Base-by-base conservation (phyloP, 2,888 invertebrate genomes). In the Hemicrepidius hirtus region DNA sequence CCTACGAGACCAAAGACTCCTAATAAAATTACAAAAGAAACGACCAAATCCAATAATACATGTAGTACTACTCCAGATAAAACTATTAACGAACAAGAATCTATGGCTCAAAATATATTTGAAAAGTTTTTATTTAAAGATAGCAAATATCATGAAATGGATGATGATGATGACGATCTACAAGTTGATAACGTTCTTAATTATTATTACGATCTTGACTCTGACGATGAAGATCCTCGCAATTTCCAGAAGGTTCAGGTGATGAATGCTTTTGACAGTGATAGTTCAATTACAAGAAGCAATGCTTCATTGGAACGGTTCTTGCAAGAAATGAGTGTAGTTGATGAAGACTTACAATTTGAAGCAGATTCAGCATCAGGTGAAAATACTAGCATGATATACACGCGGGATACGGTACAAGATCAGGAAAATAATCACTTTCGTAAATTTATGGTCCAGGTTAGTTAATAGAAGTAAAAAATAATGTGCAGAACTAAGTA, bases 291-390 rank as follows among this genome's bases (percentile, higher is more conserved):
- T 16, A 18, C 50, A 12, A 18, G 12, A 24, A 28, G 35, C 28
- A 83, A 83, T 67, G 76, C 79, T 20, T 85, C 85, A 16, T 76
- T 85, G 53, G 80, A 81, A 65, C 78, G 83, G 62, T 84, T 82
- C 73, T 82, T 85, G 81, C 81, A 83, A 71, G 82, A 82, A 73
- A 74, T 85, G 13, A 35, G 44, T 41, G 20, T 7, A 53, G 24
- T 24, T 3, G 66, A 66, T 9, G 66, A 57, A 1, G 41, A 55
- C 18, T 12, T 28, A n/a, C 28, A 16, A 7, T 20, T 13, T 13
- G n/a, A 41, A n/a, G 7, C 4, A 16, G 5, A 16, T 41, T 4
- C 3, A 41, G 1, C 16, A 35, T 9, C 55, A 35, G 16, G 6
- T 16, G 32, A 13, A 55, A 16, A 0, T 6, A 3, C 16, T 1